These are phyloP conservation scores for Epistrophella euchroma DNA, from an alignment of 2,888 invertebrate genomes.

Conservation along the genomic window DNA sequence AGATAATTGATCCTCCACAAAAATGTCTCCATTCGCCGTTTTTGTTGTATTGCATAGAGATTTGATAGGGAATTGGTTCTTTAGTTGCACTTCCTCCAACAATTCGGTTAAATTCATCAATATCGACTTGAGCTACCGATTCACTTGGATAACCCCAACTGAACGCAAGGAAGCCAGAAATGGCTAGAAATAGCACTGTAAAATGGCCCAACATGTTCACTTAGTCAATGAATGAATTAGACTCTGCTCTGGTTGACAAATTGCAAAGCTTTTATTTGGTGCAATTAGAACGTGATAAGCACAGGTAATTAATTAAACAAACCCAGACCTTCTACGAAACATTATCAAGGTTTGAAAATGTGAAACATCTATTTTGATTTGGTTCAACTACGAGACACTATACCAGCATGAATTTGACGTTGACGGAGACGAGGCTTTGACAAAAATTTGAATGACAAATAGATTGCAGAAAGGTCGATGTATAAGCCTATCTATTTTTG, in stretches of 20 bases:
- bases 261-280: conserved; percentile 53
- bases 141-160: not conserved
- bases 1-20: conserved; percentile 81
- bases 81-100: conserved; percentile 80
- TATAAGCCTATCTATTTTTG: not conserved
- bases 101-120: conserved; percentile 76
- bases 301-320: conserved; percentile 47
- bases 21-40: conserved; percentile 76
- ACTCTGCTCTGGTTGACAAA: conserved; percentile 43
- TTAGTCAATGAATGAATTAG: conserved; percentile 13
- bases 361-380: conserved; percentile 42
- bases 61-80: conserved; percentile 77
- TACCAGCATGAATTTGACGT: conserved; percentile 22
- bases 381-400: not conserved
- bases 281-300: conserved; percentile 54
- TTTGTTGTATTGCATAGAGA: conserved; percentile 77
- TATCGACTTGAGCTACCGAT: not conserved
- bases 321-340: conserved; percentile 45
- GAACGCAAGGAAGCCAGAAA: not conserved
- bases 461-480: conserved; percentile 4
- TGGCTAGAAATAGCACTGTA: not conserved
- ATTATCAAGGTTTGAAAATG: conserved; percentile 58
- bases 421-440: not conserved
- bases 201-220: conserved; percentile 45
- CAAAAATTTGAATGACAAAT: conserved; percentile 6